Base-by-base conservation (phyloP, 2,113 vertebrate genomes). In the Halichoeres trimaculatus region DNA sequence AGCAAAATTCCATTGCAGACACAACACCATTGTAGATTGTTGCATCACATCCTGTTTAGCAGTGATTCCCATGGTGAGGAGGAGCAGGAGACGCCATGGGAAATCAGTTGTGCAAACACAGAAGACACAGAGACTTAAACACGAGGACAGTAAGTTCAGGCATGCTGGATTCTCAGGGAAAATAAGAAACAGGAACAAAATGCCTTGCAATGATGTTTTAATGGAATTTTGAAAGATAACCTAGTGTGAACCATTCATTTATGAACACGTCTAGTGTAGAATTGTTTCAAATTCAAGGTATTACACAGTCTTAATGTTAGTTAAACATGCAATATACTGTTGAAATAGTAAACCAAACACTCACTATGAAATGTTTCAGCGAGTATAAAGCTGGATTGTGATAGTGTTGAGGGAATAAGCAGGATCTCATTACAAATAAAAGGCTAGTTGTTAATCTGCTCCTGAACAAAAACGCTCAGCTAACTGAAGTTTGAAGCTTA, bases 121-220 rank as follows among this genome's bases (percentile, higher is more conserved):
- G 51, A 85, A 78, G 17, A 83, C 71, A 87, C 64, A 60, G 23
- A 10, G 13, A 82, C 57, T 73, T 12, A 34, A 26, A 88, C 77
- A 91, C 66, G 8, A 36, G 68, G 78, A 87, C 40, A 60, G 45
- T 26, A 3, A 57, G n/a, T 83, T 83, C 64, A 74, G 55, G 45
- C 89, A 91, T 91, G 89, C 89, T 88, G 83, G 85, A 85, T 57
- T 72, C 76, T 74, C 9, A 53, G 73, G 88, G 81, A 64, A 92
- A 93, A 93, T 85, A 92, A 89, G 88, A 92, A 93, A 91, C 92
- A 58, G 91, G 92, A 93, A 91, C 91, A 85, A 80, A 86, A 85
- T 91, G 91, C 87, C 90, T 93, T 93, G 91, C 85, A 93, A 92
- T 88, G 85, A 91, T 90, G 92, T 92, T 94, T 92, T 94, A 94